Base-by-base conservation (phyloP, 2,888 invertebrate species). In the Sarcophaga subvicina region DNA sequence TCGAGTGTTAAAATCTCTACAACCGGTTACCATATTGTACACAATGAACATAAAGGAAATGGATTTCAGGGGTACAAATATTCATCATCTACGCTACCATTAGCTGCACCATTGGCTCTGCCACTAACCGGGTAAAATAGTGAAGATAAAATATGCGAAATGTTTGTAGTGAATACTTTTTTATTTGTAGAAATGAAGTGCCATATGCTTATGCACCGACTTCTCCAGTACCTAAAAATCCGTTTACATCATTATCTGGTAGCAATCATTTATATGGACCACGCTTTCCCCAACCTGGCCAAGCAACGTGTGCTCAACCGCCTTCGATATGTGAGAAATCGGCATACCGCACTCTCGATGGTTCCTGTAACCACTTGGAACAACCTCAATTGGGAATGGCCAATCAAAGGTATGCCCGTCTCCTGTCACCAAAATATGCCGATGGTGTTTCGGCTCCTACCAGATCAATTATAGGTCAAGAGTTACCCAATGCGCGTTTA, bases 311-410 rank as follows among this genome's bases (percentile, higher is more conserved):
- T 86, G 90, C 91, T 17, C 89, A 81, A 73, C 90, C 93, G 0
- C 92, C 93, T 10, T 73, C 90, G n/a, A 66, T 67, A 5, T 94
- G 94, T 76, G 90, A 91, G 73, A 91, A 93, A 81, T 89, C 91
- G 0, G 89, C 91, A 37, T 98, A 97, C 93, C 95, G 98, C 72
- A 95, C 97, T 0, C 95, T 96, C 87, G 99, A 99, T 92, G 99
- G 99, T 0, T 96, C 98, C 1, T 99, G 99, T 92, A 99, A 99
- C 93, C 99, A 99, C 93, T 93, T 97, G 72, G 94, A 95, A 84
- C 95, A 97, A 89, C 97, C 99, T 0, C 95, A 95, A 10, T 96
- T 97, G 95, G 99, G 99, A 17, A 94, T 95, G 75, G 95, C 97
- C 0, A 96, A 96, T 90, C 96, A 96, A 0, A 95, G 95, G 90